A percentile compares a stretch with the other conserved stretches of the same genome.
Evolutionary conservation across 2,797 vertebrate genomes (phyloP).

Genomic region (Diplodus sargus): DNA sequence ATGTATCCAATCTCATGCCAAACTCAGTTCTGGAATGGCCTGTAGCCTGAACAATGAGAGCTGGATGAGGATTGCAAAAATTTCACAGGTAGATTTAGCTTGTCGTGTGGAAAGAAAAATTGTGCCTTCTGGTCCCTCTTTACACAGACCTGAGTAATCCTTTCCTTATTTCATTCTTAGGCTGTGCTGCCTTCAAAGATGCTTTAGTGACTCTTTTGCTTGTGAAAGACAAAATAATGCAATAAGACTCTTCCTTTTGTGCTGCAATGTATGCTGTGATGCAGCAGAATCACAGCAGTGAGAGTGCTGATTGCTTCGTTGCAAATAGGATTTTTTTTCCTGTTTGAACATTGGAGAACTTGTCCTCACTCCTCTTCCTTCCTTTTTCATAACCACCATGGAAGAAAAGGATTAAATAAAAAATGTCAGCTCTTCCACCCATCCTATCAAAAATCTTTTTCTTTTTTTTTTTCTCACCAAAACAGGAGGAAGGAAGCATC

Average conservation of each 20-base stretch:
- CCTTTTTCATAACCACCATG: neutral
- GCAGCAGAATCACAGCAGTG: constrained; percentile 34
- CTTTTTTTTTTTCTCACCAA: neutral
- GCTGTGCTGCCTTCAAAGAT: constrained; percentile 11
- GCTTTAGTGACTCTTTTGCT: constrained; percentile 37
- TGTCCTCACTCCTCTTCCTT: constrained; percentile 4
- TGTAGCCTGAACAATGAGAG: constrained; percentile 29
- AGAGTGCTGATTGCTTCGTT: constrained; percentile 28
- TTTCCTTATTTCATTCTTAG: constrained; percentile 39
- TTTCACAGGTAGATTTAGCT: constrained; percentile 34
- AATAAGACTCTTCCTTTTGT: constrained; percentile 45
- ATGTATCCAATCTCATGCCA: constrained; percentile 25
- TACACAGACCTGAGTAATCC: constrained; percentile 45
- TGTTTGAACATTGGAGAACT: constrained; percentile 34
- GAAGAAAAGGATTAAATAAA: neutral
- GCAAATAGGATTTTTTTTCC: constrained; percentile 1
- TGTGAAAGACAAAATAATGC: constrained; percentile 49
- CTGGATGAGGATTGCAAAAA: constrained; percentile 28
- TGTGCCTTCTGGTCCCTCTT: constrained; percentile 70
- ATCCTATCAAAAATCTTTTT: neutral
- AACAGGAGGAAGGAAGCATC: constrained; percentile 51
- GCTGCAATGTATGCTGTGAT: constrained; percentile 21
- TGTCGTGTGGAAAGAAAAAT: constrained; percentile 43
- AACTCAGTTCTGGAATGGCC: constrained; percentile 7
- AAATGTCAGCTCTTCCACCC: neutral